Evolutionary conservation across 2,797 vertebrate genomes (phyloP).

Genomic region (Tamandua tetradactyla): DNA sequence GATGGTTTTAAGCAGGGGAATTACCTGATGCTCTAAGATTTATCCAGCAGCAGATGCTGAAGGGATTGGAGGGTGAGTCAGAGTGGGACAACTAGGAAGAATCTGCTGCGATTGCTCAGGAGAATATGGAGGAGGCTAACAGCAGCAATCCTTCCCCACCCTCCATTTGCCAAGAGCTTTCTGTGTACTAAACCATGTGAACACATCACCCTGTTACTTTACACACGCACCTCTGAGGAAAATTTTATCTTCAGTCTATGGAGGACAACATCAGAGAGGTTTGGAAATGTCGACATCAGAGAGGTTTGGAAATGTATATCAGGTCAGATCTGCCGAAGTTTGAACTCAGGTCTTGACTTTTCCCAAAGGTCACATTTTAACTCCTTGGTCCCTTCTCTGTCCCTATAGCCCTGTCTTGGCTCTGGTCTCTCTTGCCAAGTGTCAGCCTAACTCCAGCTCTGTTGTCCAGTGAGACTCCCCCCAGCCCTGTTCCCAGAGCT

Average conservation of each 20-base stretch:
- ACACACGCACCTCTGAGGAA: not conserved
- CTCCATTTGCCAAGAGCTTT: not conserved
- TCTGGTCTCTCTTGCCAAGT: not conserved
- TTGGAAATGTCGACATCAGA: not conserved
- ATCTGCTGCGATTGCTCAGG: not conserved
- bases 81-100: not conserved
- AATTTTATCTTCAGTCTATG: not conserved
- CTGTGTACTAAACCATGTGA: not conserved
- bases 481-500: not conserved
- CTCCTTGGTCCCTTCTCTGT: not conserved
- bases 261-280: not conserved
- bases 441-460: not conserved
- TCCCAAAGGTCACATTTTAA: not conserved
- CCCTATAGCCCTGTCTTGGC: not conserved
- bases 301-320: not conserved
- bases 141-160: too few species aligned
- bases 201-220: not conserved
- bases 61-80: not conserved
- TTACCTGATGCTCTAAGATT: not conserved
- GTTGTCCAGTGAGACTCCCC: not conserved
- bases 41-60: not conserved
- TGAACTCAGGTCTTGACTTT: not conserved
- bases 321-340: not conserved
- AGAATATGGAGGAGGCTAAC: not conserved
- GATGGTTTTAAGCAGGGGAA: not conserved